Evolutionary conservation across 2,113 vertebrate species (phyloP).

Genomic region (Sander lucioperca): DNA sequence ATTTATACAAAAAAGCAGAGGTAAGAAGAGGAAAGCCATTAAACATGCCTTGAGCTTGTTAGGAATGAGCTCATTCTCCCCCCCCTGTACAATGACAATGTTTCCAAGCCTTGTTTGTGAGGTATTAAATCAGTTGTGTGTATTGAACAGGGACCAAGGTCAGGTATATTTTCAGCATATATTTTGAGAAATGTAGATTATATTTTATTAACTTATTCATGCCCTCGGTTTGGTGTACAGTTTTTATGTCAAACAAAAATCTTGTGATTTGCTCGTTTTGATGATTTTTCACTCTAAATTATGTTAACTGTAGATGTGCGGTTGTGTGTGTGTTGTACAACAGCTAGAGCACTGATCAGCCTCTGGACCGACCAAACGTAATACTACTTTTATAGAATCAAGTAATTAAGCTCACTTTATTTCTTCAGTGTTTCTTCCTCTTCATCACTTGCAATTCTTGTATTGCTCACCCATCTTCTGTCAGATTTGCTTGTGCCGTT

Average conservation of each 20-base stretch:
- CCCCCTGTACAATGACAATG: background rate
- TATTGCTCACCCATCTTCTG: background rate
- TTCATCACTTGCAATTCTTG: background rate
- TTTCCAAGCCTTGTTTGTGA: constrained; percentile 43
- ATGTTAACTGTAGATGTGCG: constrained; percentile 51
- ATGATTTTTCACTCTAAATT: constrained; percentile 66
- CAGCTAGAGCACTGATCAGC: constrained; percentile 26
- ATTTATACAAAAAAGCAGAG: background rate
- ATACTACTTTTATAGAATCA: constrained; percentile 4
- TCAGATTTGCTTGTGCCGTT: constrained; percentile 30
- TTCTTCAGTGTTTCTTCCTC: background rate
- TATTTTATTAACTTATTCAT: constrained; percentile 88
- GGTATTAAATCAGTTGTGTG: constrained; percentile 59
- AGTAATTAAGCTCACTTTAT: constrained; percentile 18
- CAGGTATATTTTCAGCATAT: constrained; percentile 81
- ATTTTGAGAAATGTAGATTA: constrained; percentile 82
- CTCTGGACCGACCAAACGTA: constrained; percentile 20
- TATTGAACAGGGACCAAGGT: constrained; percentile 81
- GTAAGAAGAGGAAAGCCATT: constrained; percentile 39
- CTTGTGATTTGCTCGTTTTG: constrained; percentile 69
- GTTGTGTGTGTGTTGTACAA: constrained; percentile 41
- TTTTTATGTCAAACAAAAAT: constrained; percentile 60
- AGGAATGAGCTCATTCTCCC: constrained; percentile 16
- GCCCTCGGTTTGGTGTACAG: constrained; percentile 69
- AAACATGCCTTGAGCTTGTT: constrained; percentile 55